Base-by-base conservation (phyloP, 2,113 vertebrate species). In the Brienomyrus brachyistius region DNA sequence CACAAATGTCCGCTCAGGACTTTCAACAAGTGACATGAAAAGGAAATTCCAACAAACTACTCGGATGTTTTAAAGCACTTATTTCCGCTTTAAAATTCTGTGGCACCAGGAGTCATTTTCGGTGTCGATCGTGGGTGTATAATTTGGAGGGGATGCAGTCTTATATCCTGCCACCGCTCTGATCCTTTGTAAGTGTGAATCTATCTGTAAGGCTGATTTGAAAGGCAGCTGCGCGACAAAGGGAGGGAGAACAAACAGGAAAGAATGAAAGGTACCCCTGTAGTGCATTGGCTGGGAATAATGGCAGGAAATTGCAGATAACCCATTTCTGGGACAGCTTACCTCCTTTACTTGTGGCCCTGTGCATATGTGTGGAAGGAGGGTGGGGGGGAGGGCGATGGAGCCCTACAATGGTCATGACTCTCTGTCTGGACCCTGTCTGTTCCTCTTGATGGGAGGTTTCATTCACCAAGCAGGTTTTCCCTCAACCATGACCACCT, bases 201-300 rank as follows among this genome's bases (percentile, higher is more conserved):
- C 85, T 52, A 27, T 87, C 85, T 54, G 85, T 52, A 54, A 87
- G 51, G 85, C 85, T 87, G 85, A 87, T 87, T 87, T 27, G 85
- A 40, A 87, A 48, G 15, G 50, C 85, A 56, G 85, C 51, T 40
- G 51, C 85, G 23, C 27, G 4, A 54, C 85, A 87, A 54, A 87
- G 85, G 45, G 5, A 21, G 2, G 7, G 85, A 56, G 85, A 54
- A 87, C 50, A 31, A 52, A 56, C 85, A 87, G 85, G 7, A 35
- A 17, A 54, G 85, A 87, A 3, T 54, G 85, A 56, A 87, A 56
- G 85, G 51, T 35, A 17, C 85, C 51, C 85, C 85, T 54, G 85
- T 40, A 31, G 85, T 27, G 85, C 51, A 19, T n/a, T 87, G 51
- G 85, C 13, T 27, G 5, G 51, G 85, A 87, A 87, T 87, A 54